These are phyloP conservation scores for Leucophenga varia DNA, from an alignment of 1,140 invertebrate genomes.

Conservation along the genomic window DNA sequence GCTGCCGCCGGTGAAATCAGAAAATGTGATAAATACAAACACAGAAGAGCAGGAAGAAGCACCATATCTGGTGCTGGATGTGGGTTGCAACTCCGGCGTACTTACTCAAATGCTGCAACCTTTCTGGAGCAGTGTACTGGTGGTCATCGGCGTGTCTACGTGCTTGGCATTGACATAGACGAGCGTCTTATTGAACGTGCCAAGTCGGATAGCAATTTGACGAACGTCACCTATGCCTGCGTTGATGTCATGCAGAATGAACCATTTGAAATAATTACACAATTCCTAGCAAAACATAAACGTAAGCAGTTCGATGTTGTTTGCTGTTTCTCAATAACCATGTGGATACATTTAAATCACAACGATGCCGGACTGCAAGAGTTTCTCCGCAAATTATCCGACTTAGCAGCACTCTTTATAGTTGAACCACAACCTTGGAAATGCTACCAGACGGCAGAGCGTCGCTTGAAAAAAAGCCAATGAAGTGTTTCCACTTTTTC, in stretches of 20 bases:
- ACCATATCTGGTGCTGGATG: slow-evolving; percentile 66
- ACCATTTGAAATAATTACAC: slow-evolving; percentile 47
- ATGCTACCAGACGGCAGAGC: slow-evolving; percentile 73
- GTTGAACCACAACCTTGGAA: slow-evolving; percentile 83
- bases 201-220: slow-evolving; percentile 56
- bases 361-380: slow-evolving; percentile 69
- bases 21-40: no score
- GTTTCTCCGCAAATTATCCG: slow-evolving; percentile 63
- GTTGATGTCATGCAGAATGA: slow-evolving; percentile 64
- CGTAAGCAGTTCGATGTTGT: slow-evolving; percentile 66
- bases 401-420: slow-evolving; percentile 62
- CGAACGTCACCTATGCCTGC: slow-evolving; percentile 61
- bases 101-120: slow-evolving; percentile 62
- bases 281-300: slow-evolving; percentile 56
- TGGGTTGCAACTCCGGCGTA: slow-evolving; percentile 79
- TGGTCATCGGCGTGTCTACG: slow-evolving; percentile 54
- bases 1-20: slow-evolving; percentile 19
- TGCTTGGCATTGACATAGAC: slow-evolving; percentile 77
- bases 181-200: slow-evolving; percentile 68
- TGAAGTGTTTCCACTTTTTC: slow-evolving; percentile 63
- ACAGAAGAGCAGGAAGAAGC: slow-evolving; percentile 13
- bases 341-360: slow-evolving; percentile 86
- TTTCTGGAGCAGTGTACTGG: slow-evolving; percentile 24
- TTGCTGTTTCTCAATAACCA: slow-evolving; percentile 80
- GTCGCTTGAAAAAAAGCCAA: slow-evolving; percentile 66